These are phyloP conservation scores for Bactericera cockerelli DNA, from an alignment of 1,140 invertebrate genomes.

Conservation along the genomic window DNA sequence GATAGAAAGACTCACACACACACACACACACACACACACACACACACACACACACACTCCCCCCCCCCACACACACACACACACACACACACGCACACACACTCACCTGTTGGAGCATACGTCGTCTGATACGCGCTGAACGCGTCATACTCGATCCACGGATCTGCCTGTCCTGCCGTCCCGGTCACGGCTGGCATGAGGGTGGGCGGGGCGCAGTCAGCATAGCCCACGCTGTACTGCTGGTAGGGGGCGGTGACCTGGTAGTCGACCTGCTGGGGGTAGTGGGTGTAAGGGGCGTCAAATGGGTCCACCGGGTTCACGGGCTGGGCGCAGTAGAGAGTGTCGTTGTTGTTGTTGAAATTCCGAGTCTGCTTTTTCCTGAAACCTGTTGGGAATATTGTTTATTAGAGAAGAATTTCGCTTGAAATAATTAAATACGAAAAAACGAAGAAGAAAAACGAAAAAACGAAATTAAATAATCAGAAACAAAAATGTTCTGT, in stretches of 20 bases:
- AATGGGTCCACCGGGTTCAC: not conserved
- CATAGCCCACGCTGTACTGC: not conserved
- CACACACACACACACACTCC: too few species aligned
- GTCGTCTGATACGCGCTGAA: not conserved
- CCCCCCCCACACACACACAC: too few species aligned
- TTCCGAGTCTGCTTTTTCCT: constrained; percentile 1
- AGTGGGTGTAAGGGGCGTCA: not conserved
- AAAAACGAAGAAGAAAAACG: not conserved
- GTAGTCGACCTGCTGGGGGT: not conserved
- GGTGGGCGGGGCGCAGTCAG: not conserved
- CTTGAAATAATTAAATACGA: too few species aligned
- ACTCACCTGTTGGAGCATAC: not conserved
- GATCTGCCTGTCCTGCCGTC: not conserved
- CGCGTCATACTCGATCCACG: constrained; percentile 2
- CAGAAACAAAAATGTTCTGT: not conserved
- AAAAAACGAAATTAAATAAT: not conserved
- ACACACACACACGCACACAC: too few species aligned
- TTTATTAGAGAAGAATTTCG: too few species aligned
- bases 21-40: too few species aligned
- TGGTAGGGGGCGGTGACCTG: not conserved
- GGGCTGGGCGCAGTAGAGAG: not conserved
- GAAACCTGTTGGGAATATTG: not conserved
- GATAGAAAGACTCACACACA: too few species aligned
- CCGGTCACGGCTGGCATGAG: not conserved
- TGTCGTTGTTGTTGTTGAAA: not conserved